phyloP scores from a whole-genome alignment of 1,140 invertebrate genomes.

The Anastrepha ludens region DNA sequence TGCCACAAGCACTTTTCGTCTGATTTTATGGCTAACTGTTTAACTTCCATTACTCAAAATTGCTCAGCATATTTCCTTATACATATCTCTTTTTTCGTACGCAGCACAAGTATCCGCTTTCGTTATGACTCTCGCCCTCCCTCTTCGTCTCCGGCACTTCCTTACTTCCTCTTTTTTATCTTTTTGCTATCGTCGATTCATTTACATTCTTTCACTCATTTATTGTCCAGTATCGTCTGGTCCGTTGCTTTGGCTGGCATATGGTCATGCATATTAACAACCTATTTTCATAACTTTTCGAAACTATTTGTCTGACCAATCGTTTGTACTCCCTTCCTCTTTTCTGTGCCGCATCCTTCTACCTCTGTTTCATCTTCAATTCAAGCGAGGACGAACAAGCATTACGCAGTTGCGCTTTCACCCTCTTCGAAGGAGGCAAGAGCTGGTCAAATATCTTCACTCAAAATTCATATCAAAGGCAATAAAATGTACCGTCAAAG shows the following conservation, averaged over 20 bases:
- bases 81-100: background rate
- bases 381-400: background rate
- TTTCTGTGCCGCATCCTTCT: too few relatives aligned
- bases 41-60: slow-evolving; percentile 45
- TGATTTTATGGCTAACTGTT: slow-evolving; percentile 21
- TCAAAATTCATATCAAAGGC: slow-evolving; percentile 46
- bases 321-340: background rate
- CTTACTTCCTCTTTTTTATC: background rate
- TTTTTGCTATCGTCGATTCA: background rate
- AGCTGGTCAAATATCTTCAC: background rate
- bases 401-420: background rate
- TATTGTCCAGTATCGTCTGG: slow-evolving; percentile 38
- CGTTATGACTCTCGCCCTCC: background rate
- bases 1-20: background rate
- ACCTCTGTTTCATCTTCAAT: background rate
- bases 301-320: slow-evolving; percentile 52
- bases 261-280: slow-evolving; percentile 72
- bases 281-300: slow-evolving; percentile 65
- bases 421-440: background rate
- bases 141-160: background rate
- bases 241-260: slow-evolving; percentile 58
- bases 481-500: slow-evolving; percentile 38
- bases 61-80: background rate
- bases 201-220: slow-evolving; percentile 18
- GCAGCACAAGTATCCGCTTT: background rate